These are phyloP conservation scores for Caenorhabditis elegans DNA, from an alignment of 1,140 invertebrate genomes.

Conservation along the genomic window WBcel235 BX284602.5:11542501-11543000, in stretches of 20 bases:
- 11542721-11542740: not conserved
- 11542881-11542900: not conserved
- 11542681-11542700: too few species aligned
- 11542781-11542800: not conserved
- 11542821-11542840: not conserved
- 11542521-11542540: not conserved
- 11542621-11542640: too few species aligned
- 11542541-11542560: too few species aligned
- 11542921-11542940: not conserved
- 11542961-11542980: not conserved
- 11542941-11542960: constrained; percentile 8
- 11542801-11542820: not conserved
- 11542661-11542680: not conserved
- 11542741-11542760: too few species aligned
- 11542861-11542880: not conserved
- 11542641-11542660: not conserved
- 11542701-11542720: not conserved
- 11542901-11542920: not conserved
- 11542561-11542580: too few species aligned
- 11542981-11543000: not conserved
- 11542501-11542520: not conserved
- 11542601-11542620: too few species aligned
- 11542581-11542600: too few species aligned
- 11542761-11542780: not conserved
- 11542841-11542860: not conserved